These are phyloP conservation scores for Ceratosolen fusciceps DNA, from an alignment of 1,140 invertebrate genomes.

Conservation along the genomic window DNA sequence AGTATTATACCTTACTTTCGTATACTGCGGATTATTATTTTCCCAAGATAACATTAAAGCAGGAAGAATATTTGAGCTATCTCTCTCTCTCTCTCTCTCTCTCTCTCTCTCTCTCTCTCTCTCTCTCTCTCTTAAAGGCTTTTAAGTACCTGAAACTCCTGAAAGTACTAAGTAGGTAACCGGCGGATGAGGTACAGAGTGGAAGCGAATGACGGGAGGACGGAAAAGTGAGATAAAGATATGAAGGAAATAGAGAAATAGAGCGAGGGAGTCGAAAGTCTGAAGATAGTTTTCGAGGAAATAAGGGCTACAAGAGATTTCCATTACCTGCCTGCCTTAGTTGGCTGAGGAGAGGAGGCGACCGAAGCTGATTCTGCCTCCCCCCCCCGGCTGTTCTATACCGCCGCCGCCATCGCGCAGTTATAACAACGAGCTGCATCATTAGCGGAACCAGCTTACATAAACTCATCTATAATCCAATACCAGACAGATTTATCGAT, in stretches of 20 bases:
- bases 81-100: neutral
- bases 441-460: neutral
- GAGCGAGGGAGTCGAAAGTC: conserved; percentile 39
- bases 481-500: conserved; percentile 21
- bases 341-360: conserved; percentile 11
- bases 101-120: neutral
- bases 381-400: too few relatives aligned
- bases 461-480: neutral
- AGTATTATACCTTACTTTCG: neutral
- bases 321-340: conserved; percentile 53
- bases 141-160: conserved; percentile 51
- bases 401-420: neutral
- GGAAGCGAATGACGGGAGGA: neutral
- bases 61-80: too few relatives aligned
- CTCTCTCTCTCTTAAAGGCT: conserved; percentile 27
- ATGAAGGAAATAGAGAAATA: neutral
- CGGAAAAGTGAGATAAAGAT: neutral
- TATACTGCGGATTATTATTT: conserved; percentile 23
- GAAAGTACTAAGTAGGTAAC: conserved; percentile 45
- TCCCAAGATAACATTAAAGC: neutral
- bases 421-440: conserved; percentile 1
- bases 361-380: conserved; percentile 1
- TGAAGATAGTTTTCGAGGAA: conserved; percentile 48
- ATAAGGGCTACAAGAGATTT: conserved; percentile 57
- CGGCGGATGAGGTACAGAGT: conserved; percentile 9